A percentile compares a stretch with the other conserved stretches of the same genome.
Evolutionary conservation across 2,797 vertebrate genomes (phyloP).

Genomic region (Discoglossus pictus): DNA sequence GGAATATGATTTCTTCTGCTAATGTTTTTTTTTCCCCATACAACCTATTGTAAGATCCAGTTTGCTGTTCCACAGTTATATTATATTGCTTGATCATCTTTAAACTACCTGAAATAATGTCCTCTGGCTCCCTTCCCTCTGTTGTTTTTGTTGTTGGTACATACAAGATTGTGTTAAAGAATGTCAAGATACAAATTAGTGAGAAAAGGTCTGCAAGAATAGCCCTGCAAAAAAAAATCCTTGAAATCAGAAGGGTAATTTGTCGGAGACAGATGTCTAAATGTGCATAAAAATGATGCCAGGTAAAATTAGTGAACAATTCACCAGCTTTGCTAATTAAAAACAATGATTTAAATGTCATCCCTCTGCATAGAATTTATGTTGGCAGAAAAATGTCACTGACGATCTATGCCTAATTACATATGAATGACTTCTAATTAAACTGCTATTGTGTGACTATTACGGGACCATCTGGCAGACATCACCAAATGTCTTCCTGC

Average conservation of each 20-base stretch:
- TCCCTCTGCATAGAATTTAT: conserved; percentile 23
- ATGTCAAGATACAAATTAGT: neutral
- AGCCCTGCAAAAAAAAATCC: neutral
- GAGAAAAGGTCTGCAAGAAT: neutral
- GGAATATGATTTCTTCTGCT: too few species aligned
- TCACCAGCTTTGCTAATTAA: conserved; percentile 27
- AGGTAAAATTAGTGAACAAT: conserved; percentile 11
- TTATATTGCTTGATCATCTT: too few species aligned
- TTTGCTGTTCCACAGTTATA: too few species aligned
- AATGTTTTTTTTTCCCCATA: too few species aligned
- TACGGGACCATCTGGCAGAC: conserved; percentile 36
- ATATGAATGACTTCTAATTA: conserved; percentile 38
- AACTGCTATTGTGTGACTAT: conserved; percentile 30
- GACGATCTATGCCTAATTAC: conserved; percentile 27
- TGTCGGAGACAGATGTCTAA: conserved; percentile 10
- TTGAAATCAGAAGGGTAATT: conserved; percentile 8
- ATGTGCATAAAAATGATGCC: neutral
- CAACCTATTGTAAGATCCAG: too few species aligned
- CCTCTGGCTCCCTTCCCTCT: too few species aligned
- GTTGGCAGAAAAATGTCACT: conserved; percentile 21
- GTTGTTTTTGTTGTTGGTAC: too few species aligned
- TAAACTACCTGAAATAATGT: too few species aligned
- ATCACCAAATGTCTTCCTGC: conserved; percentile 3
- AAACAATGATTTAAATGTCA: conserved; percentile 13
- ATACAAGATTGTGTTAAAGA: too few species aligned